These are phyloP conservation scores for Ardeotis arabs DNA, from an alignment of 2,113 vertebrate genomes.

Conservation along the genomic window DNA sequence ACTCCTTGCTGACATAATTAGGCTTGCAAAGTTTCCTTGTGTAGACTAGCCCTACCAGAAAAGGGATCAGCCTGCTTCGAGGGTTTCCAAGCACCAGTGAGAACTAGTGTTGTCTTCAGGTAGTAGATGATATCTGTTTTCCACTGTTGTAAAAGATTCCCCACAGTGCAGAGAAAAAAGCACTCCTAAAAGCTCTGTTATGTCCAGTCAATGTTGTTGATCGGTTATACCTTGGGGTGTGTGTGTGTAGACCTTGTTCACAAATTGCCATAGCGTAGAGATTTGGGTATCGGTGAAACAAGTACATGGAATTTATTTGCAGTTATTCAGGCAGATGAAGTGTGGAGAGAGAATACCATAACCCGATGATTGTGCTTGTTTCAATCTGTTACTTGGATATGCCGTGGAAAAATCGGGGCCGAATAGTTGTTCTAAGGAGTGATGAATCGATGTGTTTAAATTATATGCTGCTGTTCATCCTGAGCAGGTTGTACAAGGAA, in stretches of 20 bases:
- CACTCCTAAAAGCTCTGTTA: background rate
- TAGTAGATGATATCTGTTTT: background rate
- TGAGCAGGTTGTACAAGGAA: background rate
- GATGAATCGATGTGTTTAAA: background rate
- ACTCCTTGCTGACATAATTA: conserved; percentile 6
- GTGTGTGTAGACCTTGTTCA: background rate
- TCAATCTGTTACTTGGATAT: background rate
- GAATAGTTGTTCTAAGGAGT: background rate
- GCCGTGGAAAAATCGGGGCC: background rate
- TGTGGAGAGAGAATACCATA: background rate
- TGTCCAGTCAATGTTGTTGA: background rate
- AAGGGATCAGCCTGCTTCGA: background rate
- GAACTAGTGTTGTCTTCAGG: background rate
- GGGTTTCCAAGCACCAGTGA: background rate
- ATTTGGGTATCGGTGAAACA: background rate
- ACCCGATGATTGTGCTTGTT: background rate
- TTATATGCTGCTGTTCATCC: background rate
- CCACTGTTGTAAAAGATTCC: background rate
- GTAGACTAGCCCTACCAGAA: background rate
- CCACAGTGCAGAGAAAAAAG: background rate
- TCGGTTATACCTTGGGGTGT: background rate
- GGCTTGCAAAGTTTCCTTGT: background rate
- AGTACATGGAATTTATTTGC: background rate
- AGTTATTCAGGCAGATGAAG: background rate
- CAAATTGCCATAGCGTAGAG: background rate